Percentiles rank a stretch among this genome's conserved stretches.
phyloP scores from a whole-genome alignment of 2,888 invertebrate genomes.

The Blomia tropicalis region DNA sequence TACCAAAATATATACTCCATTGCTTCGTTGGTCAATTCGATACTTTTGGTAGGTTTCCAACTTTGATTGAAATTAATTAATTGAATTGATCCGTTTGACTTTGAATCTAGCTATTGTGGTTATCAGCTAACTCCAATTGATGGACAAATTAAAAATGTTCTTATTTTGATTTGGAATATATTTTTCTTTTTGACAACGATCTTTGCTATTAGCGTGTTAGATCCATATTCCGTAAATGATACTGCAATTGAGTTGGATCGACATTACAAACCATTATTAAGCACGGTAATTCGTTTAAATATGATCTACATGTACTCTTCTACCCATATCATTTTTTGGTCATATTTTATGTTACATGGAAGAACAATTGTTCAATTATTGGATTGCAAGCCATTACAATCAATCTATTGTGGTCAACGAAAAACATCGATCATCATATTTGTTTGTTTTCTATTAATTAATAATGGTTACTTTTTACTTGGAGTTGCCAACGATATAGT shows the following conservation, averaged over 20 bases:
- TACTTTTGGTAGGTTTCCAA: neutral
- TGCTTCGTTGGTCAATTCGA: neutral
- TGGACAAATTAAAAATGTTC: neutral
- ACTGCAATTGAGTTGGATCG: neutral
- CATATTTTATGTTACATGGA: neutral
- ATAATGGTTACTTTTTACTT: too few species aligned
- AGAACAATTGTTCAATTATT: neutral
- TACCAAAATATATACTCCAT: neutral
- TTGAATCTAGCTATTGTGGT: neutral
- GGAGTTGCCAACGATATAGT: too few species aligned
- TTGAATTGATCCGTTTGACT: neutral
- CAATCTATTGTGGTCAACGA: neutral
- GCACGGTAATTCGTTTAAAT: neutral
- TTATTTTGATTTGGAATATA: neutral
- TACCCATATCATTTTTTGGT: neutral
- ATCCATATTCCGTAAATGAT: neutral
- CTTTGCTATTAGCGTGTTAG: neutral
- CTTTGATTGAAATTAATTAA: neutral
- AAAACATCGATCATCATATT: too few species aligned
- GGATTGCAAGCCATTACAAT: neutral
- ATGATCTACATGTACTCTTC: neutral
- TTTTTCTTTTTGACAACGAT: neutral
- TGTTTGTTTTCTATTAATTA: too few species aligned
- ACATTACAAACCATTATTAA: neutral
- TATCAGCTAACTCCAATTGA: neutral